These are phyloP conservation scores for Ochotona princeps DNA, from an alignment of 2,113 vertebrate species.

Conservation along the genomic window DNA sequence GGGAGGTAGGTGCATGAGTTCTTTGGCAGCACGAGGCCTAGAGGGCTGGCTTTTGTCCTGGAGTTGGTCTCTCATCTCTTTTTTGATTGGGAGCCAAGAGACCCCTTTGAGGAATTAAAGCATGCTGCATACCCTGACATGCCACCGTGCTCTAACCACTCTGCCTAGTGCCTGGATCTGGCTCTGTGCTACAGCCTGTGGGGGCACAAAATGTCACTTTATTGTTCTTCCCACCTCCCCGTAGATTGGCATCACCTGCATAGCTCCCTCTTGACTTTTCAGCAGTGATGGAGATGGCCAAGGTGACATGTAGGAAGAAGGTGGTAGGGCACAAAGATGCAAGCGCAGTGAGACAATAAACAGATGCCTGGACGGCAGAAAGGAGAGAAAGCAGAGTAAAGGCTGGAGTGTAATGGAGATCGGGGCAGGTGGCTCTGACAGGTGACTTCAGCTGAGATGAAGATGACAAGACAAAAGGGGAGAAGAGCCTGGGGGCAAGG, in stretches of 20 bases:
- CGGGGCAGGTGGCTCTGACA: background rate
- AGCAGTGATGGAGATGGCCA: background rate
- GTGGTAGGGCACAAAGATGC: background rate
- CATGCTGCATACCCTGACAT: background rate
- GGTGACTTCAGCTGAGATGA: background rate
- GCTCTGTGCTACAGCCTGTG: background rate
- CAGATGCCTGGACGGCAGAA: background rate
- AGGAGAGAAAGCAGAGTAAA: background rate
- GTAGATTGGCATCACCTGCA: background rate
- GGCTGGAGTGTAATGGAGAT: background rate
- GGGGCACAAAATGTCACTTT: background rate
- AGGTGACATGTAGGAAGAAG: background rate
- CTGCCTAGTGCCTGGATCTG: background rate
- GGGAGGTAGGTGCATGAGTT: background rate
- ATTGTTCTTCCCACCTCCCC: background rate
- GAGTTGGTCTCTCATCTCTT: background rate
- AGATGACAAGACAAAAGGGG: background rate
- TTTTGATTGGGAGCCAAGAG: background rate
- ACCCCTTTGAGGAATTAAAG: constrained; percentile 7
- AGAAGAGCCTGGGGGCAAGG: no score
- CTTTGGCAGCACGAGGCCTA: background rate
- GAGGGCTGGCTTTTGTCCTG: background rate
- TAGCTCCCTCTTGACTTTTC: background rate
- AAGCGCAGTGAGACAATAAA: background rate
- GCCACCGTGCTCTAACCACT: background rate